These are phyloP conservation scores for Addax nasomaculatus DNA, from an alignment of 2,113 vertebrate species.

Conservation along the genomic window DNA sequence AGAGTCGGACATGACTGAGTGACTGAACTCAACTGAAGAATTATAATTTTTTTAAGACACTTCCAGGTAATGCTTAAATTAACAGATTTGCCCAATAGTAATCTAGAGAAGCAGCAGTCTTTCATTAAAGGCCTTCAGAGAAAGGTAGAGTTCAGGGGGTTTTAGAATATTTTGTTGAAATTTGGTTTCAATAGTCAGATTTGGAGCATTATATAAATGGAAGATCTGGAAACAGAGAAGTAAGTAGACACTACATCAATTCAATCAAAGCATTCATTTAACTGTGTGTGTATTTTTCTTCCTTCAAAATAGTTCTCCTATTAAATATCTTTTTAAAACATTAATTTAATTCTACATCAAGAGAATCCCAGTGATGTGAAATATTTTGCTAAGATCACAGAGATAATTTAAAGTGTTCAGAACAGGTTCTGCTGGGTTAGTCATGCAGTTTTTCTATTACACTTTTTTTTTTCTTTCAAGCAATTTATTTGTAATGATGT, in stretches of 20 bases:
- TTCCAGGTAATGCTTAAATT: not conserved
- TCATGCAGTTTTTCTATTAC: not conserved
- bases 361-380: not conserved
- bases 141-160: not conserved
- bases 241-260: rapidly evolving
- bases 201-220: not conserved
- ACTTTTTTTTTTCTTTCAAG: not conserved
- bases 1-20: too few relatives aligned
- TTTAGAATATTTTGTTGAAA: not conserved
- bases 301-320: not conserved
- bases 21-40: not conserved
- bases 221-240: not conserved
- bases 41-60: not conserved
- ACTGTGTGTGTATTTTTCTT: not conserved
- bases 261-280: not conserved
- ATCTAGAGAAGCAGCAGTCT: not conserved
- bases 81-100: not conserved
- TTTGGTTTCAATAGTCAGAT: not conserved
- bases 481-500: not conserved
- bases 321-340: not conserved
- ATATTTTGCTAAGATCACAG: not conserved
- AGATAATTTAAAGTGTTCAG: not conserved
- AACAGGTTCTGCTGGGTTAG: not conserved
- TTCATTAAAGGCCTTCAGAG: not conserved
- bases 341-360: not conserved